Evolutionary conservation across 2,888 invertebrate genomes (phyloP).

Genomic region (Azorinus chamasolen): DNA sequence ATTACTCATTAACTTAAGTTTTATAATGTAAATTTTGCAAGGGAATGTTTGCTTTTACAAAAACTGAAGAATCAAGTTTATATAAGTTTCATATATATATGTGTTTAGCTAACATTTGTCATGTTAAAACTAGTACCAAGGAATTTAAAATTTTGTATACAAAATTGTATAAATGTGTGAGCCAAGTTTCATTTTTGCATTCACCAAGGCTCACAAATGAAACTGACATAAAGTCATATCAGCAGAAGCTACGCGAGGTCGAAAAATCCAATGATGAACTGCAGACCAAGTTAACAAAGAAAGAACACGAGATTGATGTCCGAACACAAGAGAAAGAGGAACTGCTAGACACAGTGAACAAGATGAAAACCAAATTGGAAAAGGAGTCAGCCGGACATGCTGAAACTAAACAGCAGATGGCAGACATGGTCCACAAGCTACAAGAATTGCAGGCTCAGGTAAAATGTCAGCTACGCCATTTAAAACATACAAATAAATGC

Average conservation of each 20-base stretch:
- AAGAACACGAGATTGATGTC: constrained; percentile 96
- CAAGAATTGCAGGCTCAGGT: constrained; percentile 87
- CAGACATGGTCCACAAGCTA: constrained; percentile 89
- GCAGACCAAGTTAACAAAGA: constrained; percentile 94
- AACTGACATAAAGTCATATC: constrained; percentile 95
- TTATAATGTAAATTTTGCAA: too few species aligned
- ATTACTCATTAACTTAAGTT: too few species aligned
- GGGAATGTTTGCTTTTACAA: too few species aligned
- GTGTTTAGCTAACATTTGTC: too few species aligned
- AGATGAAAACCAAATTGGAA: constrained; percentile 95
- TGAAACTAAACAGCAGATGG: constrained; percentile 93
- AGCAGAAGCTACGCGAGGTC: constrained; percentile 94
- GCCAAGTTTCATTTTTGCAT: neutral
- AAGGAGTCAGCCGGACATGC: constrained; percentile 95
- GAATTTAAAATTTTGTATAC: too few species aligned
- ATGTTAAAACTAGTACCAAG: too few species aligned
- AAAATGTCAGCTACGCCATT: too few species aligned
- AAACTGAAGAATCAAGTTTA: too few species aligned
- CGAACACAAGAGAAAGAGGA: constrained; percentile 96
- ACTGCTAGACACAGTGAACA: constrained; percentile 92
- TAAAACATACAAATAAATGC: too few species aligned
- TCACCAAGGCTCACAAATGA: constrained; percentile 93
- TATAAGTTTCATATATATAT: too few species aligned
- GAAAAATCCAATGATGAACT: constrained; percentile 96
- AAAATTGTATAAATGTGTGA: too few species aligned